Evolutionary conservation across 2,888 invertebrate species (phyloP).

Genomic region (Eristalis arbustorum): DNA sequence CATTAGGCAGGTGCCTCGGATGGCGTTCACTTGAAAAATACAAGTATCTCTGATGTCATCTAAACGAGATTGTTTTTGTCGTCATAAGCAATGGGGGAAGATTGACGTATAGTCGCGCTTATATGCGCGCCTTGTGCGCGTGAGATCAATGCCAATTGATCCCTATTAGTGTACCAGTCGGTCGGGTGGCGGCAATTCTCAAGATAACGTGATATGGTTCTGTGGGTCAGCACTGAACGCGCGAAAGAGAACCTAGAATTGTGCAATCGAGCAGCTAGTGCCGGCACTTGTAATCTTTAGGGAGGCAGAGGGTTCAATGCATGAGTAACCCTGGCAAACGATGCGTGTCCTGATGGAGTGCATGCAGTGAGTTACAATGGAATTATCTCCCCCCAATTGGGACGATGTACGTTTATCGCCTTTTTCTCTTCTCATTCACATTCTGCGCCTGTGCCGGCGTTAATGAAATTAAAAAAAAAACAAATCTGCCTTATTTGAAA

Average conservation of each 20-base stretch:
- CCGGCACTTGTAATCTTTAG: background rate
- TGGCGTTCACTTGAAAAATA: constrained; percentile 4
- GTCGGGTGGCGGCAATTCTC: constrained; percentile 6
- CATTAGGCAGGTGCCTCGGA: constrained; percentile 11
- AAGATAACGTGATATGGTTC: constrained; percentile 41
- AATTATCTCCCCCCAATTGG: background rate
- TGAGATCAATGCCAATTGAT: constrained; percentile 52
- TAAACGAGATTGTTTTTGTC: constrained; percentile 41
- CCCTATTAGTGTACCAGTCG: constrained; percentile 29
- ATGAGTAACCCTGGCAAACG: constrained; percentile 40
- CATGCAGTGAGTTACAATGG: background rate
- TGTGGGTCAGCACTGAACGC: constrained; percentile 29
- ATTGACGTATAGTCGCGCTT: background rate
- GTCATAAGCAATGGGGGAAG: background rate
- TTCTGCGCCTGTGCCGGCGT: background rate
- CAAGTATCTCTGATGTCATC: constrained; percentile 36
- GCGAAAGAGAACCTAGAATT: background rate
- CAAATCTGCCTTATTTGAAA: background rate
- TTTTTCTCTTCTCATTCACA: background rate
- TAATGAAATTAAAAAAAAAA: constrained; percentile 9
- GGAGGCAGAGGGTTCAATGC: constrained; percentile 15
- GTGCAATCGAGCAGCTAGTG: constrained; percentile 6
- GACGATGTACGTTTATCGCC: background rate
- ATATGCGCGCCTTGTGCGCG: background rate
- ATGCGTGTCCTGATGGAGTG: constrained; percentile 26